A percentile compares a stretch with the other conserved stretches of the same genome.
Conservation (phyloP, 2,797 vertebrate species). For the Oceanodroma leucorhoa region DNA sequence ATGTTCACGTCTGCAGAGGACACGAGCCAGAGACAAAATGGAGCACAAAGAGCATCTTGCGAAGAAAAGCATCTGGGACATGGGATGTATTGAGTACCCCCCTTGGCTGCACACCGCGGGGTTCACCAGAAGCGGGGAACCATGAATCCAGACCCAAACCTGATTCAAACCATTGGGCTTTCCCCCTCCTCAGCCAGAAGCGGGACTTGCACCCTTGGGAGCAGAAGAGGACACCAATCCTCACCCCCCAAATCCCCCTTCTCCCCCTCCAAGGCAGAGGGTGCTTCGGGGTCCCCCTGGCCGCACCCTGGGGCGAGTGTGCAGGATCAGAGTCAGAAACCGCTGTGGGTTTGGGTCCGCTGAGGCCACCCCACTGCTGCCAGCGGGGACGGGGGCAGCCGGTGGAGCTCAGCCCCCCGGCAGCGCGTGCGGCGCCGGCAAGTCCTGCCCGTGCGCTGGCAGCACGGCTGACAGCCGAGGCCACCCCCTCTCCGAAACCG, state of each 20-base stretch:
- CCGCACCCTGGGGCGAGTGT: fast-evolving
- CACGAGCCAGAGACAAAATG: neutral
- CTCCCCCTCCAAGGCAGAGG: neutral
- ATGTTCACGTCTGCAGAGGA: fast-evolving
- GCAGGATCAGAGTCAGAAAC: neutral
- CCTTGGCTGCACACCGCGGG: fast-evolving
- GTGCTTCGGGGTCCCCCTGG: fast-evolving
- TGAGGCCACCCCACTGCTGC: neutral
- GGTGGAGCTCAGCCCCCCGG: fast-evolving
- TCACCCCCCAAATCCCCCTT: neutral
- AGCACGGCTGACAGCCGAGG: neutral
- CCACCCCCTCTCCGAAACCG: fast-evolving
- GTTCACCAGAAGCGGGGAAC: neutral
- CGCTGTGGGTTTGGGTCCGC: fast-evolving
- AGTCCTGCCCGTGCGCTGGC: fast-evolving
- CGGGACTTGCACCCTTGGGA: neutral
- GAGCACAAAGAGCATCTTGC: neutral
- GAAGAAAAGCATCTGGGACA: neutral
- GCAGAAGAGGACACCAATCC: neutral
- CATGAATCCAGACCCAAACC: neutral
- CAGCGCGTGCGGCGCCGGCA: fast-evolving
- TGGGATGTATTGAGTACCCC: neutral
- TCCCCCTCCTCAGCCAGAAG: neutral
- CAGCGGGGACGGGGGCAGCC: neutral
- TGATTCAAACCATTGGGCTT: neutral